phyloP scores from a whole-genome alignment of 2,888 invertebrate species.

The Erebia ligea region DNA sequence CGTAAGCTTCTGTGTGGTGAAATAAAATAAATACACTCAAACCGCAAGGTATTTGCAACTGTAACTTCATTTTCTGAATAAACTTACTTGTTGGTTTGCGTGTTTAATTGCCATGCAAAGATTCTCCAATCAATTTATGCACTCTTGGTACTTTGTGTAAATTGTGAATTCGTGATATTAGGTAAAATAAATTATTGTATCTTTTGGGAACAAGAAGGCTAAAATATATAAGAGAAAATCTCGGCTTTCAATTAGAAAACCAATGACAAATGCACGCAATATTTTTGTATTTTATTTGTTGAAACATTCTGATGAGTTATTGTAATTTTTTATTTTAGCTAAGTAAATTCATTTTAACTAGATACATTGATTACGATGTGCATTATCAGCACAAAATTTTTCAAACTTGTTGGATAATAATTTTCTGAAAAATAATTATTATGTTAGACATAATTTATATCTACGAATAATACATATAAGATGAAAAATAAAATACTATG shows the following conservation, averaged over 20 bases:
- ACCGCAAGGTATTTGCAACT: constrained; percentile 14
- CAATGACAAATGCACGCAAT: no score
- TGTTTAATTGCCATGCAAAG: constrained; percentile 24
- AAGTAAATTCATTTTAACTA: no score
- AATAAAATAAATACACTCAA: constrained; percentile 21
- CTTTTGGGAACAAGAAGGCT: not conserved
- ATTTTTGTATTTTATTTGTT: no score
- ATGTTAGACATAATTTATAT: no score
- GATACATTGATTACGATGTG: not conserved
- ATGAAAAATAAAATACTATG: constrained; percentile 16
- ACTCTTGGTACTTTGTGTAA: constrained; percentile 3
- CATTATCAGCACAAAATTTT: not conserved
- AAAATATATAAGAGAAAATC: no score
- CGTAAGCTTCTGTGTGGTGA: constrained; percentile 16
- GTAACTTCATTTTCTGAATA: constrained; percentile 29
- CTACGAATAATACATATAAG: no score
- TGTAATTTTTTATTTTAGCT: no score
- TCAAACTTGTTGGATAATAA: not conserved
- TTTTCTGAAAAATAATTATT: no score
- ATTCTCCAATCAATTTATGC: constrained; percentile 26
- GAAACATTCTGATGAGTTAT: no score
- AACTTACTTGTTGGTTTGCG: constrained; percentile 22
- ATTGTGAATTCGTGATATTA: no score
- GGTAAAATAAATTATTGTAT: not conserved
- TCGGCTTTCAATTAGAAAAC: no score